These are phyloP conservation scores for Netelia virgata DNA, from an alignment of 2,888 invertebrate species.

Conservation along the genomic window DNA sequence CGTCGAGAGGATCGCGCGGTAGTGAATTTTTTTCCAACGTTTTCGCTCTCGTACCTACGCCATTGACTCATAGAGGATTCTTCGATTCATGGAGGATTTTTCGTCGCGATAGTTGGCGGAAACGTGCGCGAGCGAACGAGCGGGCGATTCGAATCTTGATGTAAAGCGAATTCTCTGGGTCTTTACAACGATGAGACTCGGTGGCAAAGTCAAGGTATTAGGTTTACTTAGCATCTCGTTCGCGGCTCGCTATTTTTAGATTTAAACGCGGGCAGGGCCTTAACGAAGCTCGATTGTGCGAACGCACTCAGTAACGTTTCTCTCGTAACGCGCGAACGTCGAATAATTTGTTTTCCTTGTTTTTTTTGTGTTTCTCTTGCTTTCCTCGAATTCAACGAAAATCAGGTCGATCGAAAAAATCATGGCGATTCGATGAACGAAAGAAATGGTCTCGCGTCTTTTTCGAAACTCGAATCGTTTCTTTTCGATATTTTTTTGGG, in stretches of 20 bases:
- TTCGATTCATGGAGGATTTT: too few relatives aligned
- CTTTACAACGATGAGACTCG: neutral
- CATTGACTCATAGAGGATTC: too few relatives aligned
- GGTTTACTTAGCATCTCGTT: conserved; percentile 13
- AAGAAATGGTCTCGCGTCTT: neutral
- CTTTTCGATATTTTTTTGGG: neutral
- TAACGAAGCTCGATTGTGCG: conserved; percentile 22
- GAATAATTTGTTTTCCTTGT: neutral
- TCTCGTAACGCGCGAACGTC: neutral
- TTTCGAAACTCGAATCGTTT: neutral
- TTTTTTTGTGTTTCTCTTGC: too few relatives aligned
- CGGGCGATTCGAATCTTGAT: neutral
- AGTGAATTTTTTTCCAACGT: too few relatives aligned
- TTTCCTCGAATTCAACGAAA: neutral
- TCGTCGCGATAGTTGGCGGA: too few relatives aligned
- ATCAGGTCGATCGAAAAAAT: neutral
- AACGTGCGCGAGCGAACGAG: neutral
- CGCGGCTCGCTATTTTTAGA: conserved; percentile 40
- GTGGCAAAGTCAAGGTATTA: conserved; percentile 11
- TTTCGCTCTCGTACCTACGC: too few relatives aligned
- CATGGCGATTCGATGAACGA: too few relatives aligned
- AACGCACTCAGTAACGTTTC: neutral
- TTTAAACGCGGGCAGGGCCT: neutral
- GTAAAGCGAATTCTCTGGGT: neutral
- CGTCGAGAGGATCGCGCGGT: too few relatives aligned